Base-by-base conservation (phyloP, 1,140 invertebrate genomes). In the Heliconius congener region DNA sequence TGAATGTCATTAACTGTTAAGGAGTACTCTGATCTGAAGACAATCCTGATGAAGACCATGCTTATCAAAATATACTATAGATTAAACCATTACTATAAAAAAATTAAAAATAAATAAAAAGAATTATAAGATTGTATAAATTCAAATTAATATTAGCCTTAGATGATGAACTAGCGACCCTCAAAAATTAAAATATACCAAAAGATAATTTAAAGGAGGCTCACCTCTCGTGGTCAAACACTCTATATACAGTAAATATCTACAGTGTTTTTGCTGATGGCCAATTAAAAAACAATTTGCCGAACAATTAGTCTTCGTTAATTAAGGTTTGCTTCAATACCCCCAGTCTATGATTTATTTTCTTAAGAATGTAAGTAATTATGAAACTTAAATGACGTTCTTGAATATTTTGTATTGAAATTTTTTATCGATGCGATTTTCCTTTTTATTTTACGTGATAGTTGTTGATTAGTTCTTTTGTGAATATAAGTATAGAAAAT, bases 221-320 rank as follows among this genome's bases (percentile, higher is more conserved):
- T 39, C 30, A 34, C 0, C 30, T 34, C 30, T 34, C 30, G 30
- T 34, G 18, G 71, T 8, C 37, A 71, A 71, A 71, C 37, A 42
- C 18, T 42, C 9, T 72, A 39, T 72, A 39, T 72, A 19, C 3
- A 77, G 73, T 76, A 80, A 80, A 23, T 57, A 78, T 52, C 71
- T 60, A 66, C 55, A 73, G 39, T 74, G 52, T 80, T 71, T 74
- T 52, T 34, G 71, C 60, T 74, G 79, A 74, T 18, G 55, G 74
- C 71, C 71, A 77, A 80, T 80, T 80, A 80, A 80, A 80, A 80
- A 77, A 80, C 79, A 55, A 80, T 80, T 80, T 80, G 74, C 52
- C 18, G 71, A 72, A 74, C 79, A 74, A 80, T 80, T 74, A 80
- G 73, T 80, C 74, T 80, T 76, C 71, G 75, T 77, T 46, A 76